A percentile compares a stretch with the other conserved stretches of the same genome.
These are phyloP conservation scores for Harpagoxenus sublaevis DNA, from an alignment of 2,888 invertebrate species.

Conservation along the genomic window DNA sequence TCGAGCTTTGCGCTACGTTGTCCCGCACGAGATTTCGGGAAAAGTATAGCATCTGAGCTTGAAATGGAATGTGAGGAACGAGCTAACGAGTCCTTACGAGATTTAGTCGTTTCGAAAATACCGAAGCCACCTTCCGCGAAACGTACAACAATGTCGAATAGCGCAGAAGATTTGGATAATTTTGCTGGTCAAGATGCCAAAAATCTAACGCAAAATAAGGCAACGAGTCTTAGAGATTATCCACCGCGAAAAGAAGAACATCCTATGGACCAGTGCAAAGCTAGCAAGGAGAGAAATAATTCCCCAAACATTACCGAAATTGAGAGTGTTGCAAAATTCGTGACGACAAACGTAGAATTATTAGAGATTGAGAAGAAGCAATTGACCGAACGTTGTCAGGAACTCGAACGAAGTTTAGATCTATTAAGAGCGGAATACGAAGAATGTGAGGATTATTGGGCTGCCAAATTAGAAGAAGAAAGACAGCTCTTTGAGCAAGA, in stretches of 20 bases:
- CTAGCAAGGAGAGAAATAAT: slow-evolving; percentile 66
- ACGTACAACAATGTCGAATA: slow-evolving; percentile 40
- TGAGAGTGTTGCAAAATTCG: slow-evolving; percentile 49
- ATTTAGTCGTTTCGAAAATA: slow-evolving; percentile 68
- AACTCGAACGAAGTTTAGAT: slow-evolving; percentile 92
- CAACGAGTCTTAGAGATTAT: slow-evolving; percentile 80
- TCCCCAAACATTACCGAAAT: slow-evolving; percentile 32
- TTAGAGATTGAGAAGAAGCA: slow-evolving; percentile 85
- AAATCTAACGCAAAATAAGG: slow-evolving; percentile 73
- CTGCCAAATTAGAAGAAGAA: slow-evolving; percentile 92
- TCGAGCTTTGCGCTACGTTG: slow-evolving; percentile 57
- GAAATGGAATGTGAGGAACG: slow-evolving; percentile 69
- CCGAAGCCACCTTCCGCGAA: slow-evolving; percentile 63
- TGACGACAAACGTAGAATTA: slow-evolving; percentile 39
- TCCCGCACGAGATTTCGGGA: slow-evolving; percentile 50
- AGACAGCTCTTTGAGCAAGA: slow-evolving; percentile 92
- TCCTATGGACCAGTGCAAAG: slow-evolving; percentile 59
- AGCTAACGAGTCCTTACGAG: slow-evolving; percentile 65
- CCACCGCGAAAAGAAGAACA: slow-evolving; percentile 82
- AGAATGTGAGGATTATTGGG: slow-evolving; percentile 96
- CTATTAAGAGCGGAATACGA: slow-evolving; percentile 93
- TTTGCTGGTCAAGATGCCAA: slow-evolving; percentile 75
- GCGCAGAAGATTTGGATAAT: slow-evolving; percentile 69
- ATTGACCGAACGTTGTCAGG: slow-evolving; percentile 88
- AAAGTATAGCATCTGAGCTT: slow-evolving; percentile 72